These are phyloP conservation scores for Sminthurides bifidus DNA, from an alignment of 1,140 invertebrate genomes.

Conservation along the genomic window DNA sequence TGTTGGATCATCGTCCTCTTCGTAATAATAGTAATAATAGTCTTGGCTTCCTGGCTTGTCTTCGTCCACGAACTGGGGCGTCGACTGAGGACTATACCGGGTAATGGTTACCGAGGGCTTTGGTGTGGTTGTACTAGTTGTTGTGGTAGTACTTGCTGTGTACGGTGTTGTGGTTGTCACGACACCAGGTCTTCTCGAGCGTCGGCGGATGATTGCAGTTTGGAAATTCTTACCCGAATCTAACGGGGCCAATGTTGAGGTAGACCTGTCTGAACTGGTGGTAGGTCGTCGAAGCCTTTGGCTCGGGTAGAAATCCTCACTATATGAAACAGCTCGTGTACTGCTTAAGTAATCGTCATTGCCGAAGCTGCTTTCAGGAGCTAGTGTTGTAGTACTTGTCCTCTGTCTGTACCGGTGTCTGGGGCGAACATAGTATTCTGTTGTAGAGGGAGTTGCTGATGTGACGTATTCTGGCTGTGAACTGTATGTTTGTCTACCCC, in stretches of 20 bases:
- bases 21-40: constrained; percentile 31
- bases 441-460: too few species aligned
- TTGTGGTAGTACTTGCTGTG: constrained; percentile 11
- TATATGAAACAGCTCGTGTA: background rate
- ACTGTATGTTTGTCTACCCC: background rate
- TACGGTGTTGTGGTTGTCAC: constrained; percentile 11
- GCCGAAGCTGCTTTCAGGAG: background rate
- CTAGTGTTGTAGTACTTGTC: background rate
- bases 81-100: background rate
- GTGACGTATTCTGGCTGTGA: background rate
- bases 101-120: background rate
- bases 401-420: background rate
- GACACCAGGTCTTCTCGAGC: constrained; percentile 22
- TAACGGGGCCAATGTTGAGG: constrained; percentile 4
- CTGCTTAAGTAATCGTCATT: background rate
- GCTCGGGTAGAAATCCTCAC: background rate
- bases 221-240: background rate
- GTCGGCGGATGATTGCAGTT: constrained; percentile 11
- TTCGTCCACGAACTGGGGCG: background rate
- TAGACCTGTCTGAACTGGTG: too few species aligned
- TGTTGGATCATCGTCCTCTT: constrained; percentile 39
- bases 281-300: constrained; percentile 9
- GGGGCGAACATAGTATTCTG: too few species aligned
- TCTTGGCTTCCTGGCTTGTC: constrained; percentile 39
- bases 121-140: constrained; percentile 8